A percentile compares a stretch with the other conserved stretches of the same genome.
These are phyloP conservation scores for Ichneumon xanthorius DNA, from an alignment of 2,888 invertebrate genomes.

Conservation along the genomic window DNA sequence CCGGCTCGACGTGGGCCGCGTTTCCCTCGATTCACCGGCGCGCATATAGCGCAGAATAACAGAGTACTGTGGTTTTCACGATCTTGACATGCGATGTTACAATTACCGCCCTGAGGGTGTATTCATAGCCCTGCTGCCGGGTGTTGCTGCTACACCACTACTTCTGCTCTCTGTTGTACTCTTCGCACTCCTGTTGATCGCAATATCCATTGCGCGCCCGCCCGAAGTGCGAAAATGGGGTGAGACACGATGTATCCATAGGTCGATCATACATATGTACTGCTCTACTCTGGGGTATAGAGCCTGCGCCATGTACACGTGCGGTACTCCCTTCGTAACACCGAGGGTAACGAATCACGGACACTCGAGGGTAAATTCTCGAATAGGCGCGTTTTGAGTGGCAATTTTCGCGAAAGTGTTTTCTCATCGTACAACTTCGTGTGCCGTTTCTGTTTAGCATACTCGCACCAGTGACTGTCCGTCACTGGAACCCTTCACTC, in stretches of 20 bases:
- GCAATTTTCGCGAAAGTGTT: conserved; percentile 70
- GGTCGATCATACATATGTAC: conserved; percentile 15
- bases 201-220: conserved; percentile 68
- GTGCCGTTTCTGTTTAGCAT: conserved; percentile 1
- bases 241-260: conserved; percentile 56
- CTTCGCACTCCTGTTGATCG: conserved; percentile 40
- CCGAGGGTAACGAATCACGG: conserved; percentile 55
- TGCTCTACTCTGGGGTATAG: conserved; percentile 45
- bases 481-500: too few species aligned
- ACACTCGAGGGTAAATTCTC: conserved; percentile 48
- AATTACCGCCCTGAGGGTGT: conserved; percentile 77
- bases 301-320: background rate
- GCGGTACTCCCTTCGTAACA: conserved; percentile 14
- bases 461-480: background rate
- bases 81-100: conserved; percentile 82
- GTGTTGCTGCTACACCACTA: conserved; percentile 31
- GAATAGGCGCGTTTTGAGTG: conserved; percentile 60
- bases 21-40: conserved; percentile 35
- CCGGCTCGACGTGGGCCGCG: conserved; percentile 46
- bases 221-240: conserved; percentile 68
- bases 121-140: conserved; percentile 50
- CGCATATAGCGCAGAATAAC: conserved; percentile 26
- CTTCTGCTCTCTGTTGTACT: conserved; percentile 27
- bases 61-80: conserved; percentile 71
- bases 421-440: conserved; percentile 43